These are phyloP conservation scores for Indicator indicator DNA, from an alignment of 2,113 vertebrate genomes.

Conservation along the genomic window DNA sequence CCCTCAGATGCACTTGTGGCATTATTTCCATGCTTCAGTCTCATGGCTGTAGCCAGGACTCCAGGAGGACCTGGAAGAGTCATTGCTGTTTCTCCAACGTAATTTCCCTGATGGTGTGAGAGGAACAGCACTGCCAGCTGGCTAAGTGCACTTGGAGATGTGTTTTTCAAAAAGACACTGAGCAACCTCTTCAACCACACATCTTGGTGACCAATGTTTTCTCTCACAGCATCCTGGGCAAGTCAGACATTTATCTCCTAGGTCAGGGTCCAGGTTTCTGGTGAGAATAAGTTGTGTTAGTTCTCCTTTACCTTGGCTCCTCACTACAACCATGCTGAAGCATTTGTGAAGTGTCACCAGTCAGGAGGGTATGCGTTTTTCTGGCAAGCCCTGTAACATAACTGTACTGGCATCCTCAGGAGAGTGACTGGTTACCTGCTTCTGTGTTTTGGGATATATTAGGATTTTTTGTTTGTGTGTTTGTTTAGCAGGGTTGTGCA, in stretches of 20 bases:
- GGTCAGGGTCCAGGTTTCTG: background rate
- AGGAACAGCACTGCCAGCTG: background rate
- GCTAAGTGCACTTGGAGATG: background rate
- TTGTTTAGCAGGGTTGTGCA: background rate
- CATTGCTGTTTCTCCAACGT: background rate
- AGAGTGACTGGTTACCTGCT: background rate
- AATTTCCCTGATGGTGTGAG: background rate
- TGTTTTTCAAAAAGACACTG: background rate
- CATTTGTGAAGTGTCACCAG: background rate
- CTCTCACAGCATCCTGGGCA: background rate
- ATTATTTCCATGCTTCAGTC: background rate
- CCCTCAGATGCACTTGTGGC: background rate
- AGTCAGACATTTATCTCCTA: background rate
- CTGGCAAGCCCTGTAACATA: background rate
- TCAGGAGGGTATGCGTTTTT: background rate
- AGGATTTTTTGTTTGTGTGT: background rate
- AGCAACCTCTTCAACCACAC: background rate
- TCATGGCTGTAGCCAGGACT: background rate
- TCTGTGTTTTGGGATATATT: background rate
- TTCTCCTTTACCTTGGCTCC: background rate
- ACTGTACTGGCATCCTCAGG: background rate
- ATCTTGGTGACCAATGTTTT: rapidly evolving
- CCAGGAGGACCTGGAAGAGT: background rate
- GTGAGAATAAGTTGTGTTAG: background rate
- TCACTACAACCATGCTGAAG: background rate